Evolutionary conservation across 2,888 invertebrate genomes (phyloP), one percentile per base, ranked within the genome.

Genomic region (Ischnus inquisitorius): DNA sequence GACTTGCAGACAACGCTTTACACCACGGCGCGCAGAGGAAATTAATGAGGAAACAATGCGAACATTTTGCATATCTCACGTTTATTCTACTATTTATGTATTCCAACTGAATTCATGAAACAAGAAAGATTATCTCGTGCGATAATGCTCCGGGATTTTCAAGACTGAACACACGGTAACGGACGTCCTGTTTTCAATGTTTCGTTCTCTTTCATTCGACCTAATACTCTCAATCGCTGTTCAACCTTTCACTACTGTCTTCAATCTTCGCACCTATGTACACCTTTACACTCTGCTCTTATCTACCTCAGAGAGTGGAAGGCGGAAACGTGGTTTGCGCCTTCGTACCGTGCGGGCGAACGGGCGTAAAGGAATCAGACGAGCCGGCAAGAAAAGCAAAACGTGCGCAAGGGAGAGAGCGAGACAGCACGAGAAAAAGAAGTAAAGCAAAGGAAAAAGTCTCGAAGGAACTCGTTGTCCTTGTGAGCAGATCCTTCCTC

Each of bases 391-490:
- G 79, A 68, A 65, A 79, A 77, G 57, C 60, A 77, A 68, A 74
- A 80, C 68, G 68, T 78, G 67, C 19, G 64, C 51, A 54, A 71
- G 28, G 51, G 28, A 39, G 71, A 71, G 43, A 43, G 71, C 64
- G 43, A 57, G 71, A 60, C 16, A 43, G 43, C 22, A 41, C n/a
- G 25, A 62, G 46, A 5, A 54, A 64, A 65, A 22, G 25, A 74
- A 77, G 62, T 43, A 54, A 8, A 6, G 43, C 57, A 34, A 19
- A 60, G 39, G 67, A 68, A 82, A 82, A 78, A 74, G 51, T 78
- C 84, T 65, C 81, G 48, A 57, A 82, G 78, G 82, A 81, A 82
- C 69, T 65, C 64, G 71, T 54, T 67, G 77, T 68, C 74, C 71
- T 34, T 74, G 68, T 67, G 39, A 62, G 19, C 67, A 79, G 46